A percentile compares a stretch with the other conserved stretches of the same genome.
Conservation (phyloP, 2,113 vertebrate genomes). For the Rhinolophus sinicus region DNA sequence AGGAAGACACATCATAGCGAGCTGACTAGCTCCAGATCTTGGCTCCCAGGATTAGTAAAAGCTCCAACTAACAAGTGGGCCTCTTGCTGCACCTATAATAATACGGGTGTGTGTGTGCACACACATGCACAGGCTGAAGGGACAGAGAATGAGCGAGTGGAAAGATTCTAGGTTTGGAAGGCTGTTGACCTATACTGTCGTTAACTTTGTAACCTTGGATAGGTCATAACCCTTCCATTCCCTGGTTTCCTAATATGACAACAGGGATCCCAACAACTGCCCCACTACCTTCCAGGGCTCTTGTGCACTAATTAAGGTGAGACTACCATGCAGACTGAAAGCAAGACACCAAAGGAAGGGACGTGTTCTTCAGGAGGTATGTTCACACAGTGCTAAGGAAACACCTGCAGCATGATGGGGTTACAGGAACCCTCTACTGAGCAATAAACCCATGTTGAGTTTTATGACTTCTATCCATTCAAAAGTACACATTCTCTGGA, state of each 20-base stretch:
- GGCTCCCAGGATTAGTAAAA: background rate
- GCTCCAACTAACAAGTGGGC: background rate
- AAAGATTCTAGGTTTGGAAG: background rate
- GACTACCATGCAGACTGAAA: background rate
- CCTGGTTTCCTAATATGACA: background rate
- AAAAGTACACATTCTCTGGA: background rate
- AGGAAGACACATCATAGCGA: background rate
- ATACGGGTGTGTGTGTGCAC: background rate
- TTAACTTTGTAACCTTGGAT: background rate
- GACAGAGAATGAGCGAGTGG: background rate
- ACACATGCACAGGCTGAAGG: background rate
- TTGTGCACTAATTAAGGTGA: background rate
- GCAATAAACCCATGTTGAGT: background rate
- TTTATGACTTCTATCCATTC: background rate
- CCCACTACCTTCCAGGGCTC: background rate
- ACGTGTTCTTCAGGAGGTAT: background rate
- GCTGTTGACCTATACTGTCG: background rate
- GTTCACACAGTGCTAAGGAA: background rate
- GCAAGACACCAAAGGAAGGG: background rate
- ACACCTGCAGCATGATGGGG: background rate
- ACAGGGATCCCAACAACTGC: background rate
- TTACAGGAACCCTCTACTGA: background rate
- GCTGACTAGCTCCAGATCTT: background rate
- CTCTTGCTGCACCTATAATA: background rate
- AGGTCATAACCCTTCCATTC: background rate